Evolutionary conservation across 2,797 vertebrate species (phyloP).

Genomic region (Cetoscarus ocellatus): DNA sequence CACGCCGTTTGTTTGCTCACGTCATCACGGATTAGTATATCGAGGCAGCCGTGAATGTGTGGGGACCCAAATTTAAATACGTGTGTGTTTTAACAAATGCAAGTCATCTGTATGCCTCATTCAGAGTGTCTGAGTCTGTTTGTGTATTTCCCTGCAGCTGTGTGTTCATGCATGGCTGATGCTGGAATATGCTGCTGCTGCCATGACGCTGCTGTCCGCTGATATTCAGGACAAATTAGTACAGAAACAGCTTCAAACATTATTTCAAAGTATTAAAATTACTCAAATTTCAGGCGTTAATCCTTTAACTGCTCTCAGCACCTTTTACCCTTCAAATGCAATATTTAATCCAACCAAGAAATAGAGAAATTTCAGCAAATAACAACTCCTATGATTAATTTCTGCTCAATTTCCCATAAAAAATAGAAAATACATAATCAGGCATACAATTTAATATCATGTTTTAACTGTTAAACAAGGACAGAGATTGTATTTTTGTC

Average conservation of each 20-base stretch:
- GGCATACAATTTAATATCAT: too few relatives aligned
- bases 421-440: too few relatives aligned
- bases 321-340: not conserved
- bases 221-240: constrained; percentile 51
- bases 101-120: constrained; percentile 28
- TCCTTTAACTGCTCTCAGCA: not conserved
- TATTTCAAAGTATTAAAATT: too few relatives aligned
- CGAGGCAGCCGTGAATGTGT: constrained; percentile 11
- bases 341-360: too few relatives aligned
- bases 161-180: constrained; percentile 66
- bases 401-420: too few relatives aligned
- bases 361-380: too few relatives aligned
- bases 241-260: not conserved
- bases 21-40: constrained; percentile 49
- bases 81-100: constrained; percentile 18
- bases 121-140: not conserved
- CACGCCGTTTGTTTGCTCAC: constrained; percentile 29
- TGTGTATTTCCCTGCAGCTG: constrained; percentile 58
- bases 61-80: not conserved
- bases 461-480: too few relatives aligned
- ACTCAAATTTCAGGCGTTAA: not conserved
- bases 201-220: constrained; percentile 53
- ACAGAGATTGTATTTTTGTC: too few relatives aligned
- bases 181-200: constrained; percentile 60
- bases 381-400: too few relatives aligned